These are phyloP conservation scores for Malurus melanocephalus DNA, from an alignment of 2,113 vertebrate species.

Conservation along the genomic window DNA sequence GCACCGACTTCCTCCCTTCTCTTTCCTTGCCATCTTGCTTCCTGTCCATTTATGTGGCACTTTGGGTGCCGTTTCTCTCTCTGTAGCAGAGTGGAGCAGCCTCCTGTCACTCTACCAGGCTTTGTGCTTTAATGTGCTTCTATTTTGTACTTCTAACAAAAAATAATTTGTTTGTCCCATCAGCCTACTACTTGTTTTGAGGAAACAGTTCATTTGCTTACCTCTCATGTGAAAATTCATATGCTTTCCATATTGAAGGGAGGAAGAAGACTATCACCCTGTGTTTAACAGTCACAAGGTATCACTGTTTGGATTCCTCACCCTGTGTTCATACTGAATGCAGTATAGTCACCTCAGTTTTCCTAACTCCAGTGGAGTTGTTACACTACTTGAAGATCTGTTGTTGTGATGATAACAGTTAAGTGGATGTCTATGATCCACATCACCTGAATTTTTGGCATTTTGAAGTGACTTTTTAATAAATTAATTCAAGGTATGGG, in stretches of 20 bases:
- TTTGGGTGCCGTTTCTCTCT: conserved; percentile 32
- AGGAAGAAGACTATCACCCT: background rate
- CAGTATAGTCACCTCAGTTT: conserved; percentile 4
- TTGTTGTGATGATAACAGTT: background rate
- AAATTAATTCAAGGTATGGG: background rate
- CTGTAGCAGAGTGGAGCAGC: background rate
- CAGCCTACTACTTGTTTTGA: background rate
- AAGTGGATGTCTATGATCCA: conserved; percentile 14
- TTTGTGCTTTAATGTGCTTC: background rate
- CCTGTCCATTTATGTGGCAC: background rate
- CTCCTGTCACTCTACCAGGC: background rate
- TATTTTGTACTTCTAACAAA: background rate
- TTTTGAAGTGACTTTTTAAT: conserved; percentile 6
- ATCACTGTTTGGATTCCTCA: background rate
- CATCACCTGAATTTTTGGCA: background rate
- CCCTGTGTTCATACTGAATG: conserved; percentile 18
- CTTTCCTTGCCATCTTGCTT: conserved; percentile 46
- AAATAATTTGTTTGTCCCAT: background rate
- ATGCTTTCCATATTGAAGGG: background rate
- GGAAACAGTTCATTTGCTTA: background rate
- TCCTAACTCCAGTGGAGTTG: conserved; percentile 55
- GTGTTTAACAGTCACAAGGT: background rate
- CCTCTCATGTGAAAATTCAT: background rate
- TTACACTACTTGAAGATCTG: conserved; percentile 24
- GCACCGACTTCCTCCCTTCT: conserved; percentile 39